Base-by-base conservation (phyloP, 1,140 invertebrate species). In the Calliopsis andreniformis region DNA sequence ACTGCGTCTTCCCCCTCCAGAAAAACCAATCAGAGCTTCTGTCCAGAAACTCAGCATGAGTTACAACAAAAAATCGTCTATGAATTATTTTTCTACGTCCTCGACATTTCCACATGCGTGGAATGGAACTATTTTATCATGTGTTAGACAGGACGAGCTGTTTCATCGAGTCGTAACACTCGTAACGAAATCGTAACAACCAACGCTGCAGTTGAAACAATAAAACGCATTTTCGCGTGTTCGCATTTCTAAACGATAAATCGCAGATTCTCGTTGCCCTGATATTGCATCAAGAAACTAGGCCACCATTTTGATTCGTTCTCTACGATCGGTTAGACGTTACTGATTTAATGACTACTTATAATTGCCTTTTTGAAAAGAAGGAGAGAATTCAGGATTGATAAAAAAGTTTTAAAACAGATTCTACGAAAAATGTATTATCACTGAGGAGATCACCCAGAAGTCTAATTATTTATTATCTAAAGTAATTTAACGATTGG, bases 301-400 rank as follows among this genome's bases (percentile, higher is more conserved):
- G 67, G 53, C 42, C 53, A 47, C 53, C 35, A n/a, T 58, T 69
- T 58, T 43, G 39, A 69, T 69, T 7, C 35, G 20, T 49, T 20
- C 5, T 6, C 12, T 30, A 47, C 39, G 53, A 67, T 53, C 23
- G 32, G 12, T 67, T 67, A 47, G 49, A 67, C 49, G 64, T 67
- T 32, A 28, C 23, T 28, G 49, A 39, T 53, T 67, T 53, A 53
- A 66, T 66, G 10, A 39, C 10, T 18, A 53, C 30, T n/a, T 63
- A 7, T 18, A 18, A 3, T 1, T 8, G 43, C 49, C 18, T 51
- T 35, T 51, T 32, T 51, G 45, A 3, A 18, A 42, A 42, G 1
- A 42, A 1, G 45, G 7, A 12, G 12, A 43, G 6, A 3, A 4
- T 0, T 30, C 10, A 1, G 5, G n/a, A n/a, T n/a, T n/a, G n/a